Evolutionary conservation across 2,113 vertebrate genomes (phyloP).

Genomic region (Monarcha castaneiventris): DNA sequence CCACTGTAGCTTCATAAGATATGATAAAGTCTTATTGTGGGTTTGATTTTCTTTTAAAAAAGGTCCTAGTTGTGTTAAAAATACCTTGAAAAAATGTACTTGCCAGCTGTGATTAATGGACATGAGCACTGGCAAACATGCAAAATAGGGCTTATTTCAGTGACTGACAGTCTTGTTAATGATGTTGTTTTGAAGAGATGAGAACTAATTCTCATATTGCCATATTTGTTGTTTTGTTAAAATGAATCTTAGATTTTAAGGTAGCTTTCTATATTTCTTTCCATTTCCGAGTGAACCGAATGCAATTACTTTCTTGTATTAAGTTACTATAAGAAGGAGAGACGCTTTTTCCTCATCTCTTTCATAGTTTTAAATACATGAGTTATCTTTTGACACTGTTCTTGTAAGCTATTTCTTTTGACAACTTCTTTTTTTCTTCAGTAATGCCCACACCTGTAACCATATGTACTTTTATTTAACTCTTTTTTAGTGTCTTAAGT

Average conservation of each 20-base stretch:
- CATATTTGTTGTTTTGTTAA: background rate
- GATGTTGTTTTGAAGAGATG: background rate
- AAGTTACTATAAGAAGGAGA: background rate
- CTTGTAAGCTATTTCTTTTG: background rate
- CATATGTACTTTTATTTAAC: background rate
- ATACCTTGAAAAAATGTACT: background rate
- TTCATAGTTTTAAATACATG: background rate
- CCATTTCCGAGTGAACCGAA: background rate
- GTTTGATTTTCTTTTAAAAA: background rate
- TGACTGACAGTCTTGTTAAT: background rate
- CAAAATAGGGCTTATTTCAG: background rate
- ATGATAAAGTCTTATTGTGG: background rate
- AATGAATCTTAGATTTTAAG: background rate
- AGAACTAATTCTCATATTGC: background rate
- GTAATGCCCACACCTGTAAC: background rate
- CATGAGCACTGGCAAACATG: background rate
- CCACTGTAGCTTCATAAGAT: background rate
- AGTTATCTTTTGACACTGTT: background rate
- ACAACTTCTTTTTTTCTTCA: background rate
- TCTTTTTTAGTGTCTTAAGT: background rate
- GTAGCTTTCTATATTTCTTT: background rate
- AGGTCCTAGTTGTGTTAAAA: background rate
- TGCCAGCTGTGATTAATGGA: background rate
- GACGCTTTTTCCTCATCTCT: accelerated
- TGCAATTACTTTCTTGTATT: background rate